Conservation (phyloP, 2,797 vertebrate species). For the Clarias platycephalus region DNA sequence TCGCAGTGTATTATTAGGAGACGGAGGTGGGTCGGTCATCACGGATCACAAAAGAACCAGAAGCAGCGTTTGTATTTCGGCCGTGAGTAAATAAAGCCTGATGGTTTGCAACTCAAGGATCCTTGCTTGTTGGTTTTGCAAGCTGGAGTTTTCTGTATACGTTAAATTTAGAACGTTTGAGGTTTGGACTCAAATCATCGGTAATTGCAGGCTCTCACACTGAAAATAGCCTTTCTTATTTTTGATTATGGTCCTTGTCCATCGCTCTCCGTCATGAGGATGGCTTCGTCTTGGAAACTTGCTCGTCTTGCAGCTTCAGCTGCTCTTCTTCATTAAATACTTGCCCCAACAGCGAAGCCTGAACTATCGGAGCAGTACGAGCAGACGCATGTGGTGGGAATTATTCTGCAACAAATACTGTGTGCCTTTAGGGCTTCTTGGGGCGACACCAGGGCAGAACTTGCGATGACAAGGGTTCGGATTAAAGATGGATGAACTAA, state of each 20-base stretch:
- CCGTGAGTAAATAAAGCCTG: not conserved
- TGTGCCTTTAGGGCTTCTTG: conserved; percentile 46
- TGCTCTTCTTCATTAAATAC: conserved; percentile 62
- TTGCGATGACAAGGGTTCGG: not conserved
- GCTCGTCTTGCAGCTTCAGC: conserved; percentile 60
- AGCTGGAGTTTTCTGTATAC: not conserved
- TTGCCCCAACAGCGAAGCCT: conserved; percentile 64
- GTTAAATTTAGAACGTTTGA: conserved; percentile 14
- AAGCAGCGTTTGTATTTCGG: not conserved
- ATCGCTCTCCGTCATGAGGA: conserved; percentile 18
- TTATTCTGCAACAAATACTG: conserved; percentile 63
- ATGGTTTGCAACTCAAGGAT: not conserved
- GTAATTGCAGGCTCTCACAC: conserved; percentile 23
- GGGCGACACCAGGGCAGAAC: conserved; percentile 19
- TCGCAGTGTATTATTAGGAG: conserved; percentile 28
- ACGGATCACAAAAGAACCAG: conserved; percentile 21
- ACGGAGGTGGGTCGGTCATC: not conserved
- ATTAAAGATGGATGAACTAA: conserved; percentile 40
- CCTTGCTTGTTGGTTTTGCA: not conserved
- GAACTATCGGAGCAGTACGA: conserved; percentile 38
- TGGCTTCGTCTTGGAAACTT: conserved; percentile 51
- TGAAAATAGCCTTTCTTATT: conserved; percentile 26
- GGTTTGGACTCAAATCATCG: conserved; percentile 11
- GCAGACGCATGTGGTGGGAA: conserved; percentile 32
- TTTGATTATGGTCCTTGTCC: conserved; percentile 26